Percentiles rank a stretch among this genome's conserved stretches.
phyloP scores from a whole-genome alignment of 2,888 invertebrate species.

The Agrenia bidenticulata region DNA sequence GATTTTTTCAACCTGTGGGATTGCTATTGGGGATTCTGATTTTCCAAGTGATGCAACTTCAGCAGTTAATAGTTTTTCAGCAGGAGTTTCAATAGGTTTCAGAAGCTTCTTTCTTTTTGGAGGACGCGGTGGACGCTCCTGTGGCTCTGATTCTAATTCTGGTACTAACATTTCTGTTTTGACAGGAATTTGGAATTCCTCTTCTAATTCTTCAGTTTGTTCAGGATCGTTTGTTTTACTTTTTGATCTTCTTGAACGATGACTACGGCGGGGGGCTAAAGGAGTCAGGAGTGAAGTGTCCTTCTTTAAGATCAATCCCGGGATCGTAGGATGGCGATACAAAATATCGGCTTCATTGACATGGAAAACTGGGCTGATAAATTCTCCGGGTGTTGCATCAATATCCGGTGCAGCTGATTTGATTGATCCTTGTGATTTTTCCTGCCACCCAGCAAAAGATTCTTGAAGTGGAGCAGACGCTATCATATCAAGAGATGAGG shows the following conservation, averaged over 20 bases:
- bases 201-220: slow-evolving; percentile 30
- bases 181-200: slow-evolving; percentile 8
- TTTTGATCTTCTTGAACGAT: slow-evolving; percentile 35
- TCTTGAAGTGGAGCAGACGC: too few relatives aligned
- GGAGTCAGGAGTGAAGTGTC: slow-evolving; percentile 20
- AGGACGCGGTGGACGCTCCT: neutral
- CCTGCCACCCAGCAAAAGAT: too few relatives aligned
- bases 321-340: slow-evolving; percentile 48
- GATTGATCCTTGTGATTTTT: too few relatives aligned
- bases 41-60: neutral
- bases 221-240: slow-evolving; percentile 37
- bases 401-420: neutral
- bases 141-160: neutral
- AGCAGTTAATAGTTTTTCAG: neutral
- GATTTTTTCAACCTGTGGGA: neutral
- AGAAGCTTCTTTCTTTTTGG: neutral
- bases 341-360: neutral
- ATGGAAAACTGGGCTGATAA: slow-evolving; percentile 2
- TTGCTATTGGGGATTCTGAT: neutral
- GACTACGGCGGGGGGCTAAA: slow-evolving; percentile 30
- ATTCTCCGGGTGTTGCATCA: neutral
- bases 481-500: too few relatives aligned
- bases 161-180: neutral
- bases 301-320: slow-evolving; percentile 48
- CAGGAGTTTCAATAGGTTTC: neutral